Conservation (phyloP, 2,888 invertebrate species). For the Vanessa cardui region DNA sequence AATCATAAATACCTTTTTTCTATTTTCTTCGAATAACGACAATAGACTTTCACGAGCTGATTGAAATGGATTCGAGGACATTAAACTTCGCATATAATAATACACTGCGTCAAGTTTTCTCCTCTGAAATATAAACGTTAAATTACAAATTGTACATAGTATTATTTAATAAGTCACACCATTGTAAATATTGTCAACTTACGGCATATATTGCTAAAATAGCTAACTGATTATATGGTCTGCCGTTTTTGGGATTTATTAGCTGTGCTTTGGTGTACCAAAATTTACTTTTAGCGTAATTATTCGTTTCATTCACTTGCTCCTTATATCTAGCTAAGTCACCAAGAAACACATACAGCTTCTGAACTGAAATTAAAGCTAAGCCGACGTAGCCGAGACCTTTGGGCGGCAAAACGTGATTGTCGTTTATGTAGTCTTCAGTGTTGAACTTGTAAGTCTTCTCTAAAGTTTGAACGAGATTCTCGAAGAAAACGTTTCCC, state of each 20-base stretch:
- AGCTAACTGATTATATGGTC: constrained; percentile 97
- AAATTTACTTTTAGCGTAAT: constrained; percentile 88
- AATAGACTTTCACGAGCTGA: constrained; percentile 95
- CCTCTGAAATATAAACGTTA: constrained; percentile 84
- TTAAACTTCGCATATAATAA: constrained; percentile 96
- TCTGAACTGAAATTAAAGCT: constrained; percentile 93
- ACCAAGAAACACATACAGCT: constrained; percentile 93
- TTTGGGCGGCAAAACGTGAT: constrained; percentile 83
- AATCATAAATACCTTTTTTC: constrained; percentile 87
- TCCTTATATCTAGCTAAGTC: constrained; percentile 96
- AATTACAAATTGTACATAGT: not conserved
- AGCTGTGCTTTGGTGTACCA: constrained; percentile 97
- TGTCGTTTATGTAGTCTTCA: constrained; percentile 83
- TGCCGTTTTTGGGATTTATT: constrained; percentile 96
- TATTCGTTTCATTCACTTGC: constrained; percentile 90
- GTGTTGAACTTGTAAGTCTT: constrained; percentile 88
- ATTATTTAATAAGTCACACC: not conserved
- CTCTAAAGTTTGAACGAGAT: constrained; percentile 88
- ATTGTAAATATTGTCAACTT: constrained; percentile 59
- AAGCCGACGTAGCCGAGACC: constrained; percentile 86
- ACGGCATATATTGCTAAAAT: constrained; percentile 92
- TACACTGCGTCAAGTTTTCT: constrained; percentile 98
- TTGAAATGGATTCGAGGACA: constrained; percentile 96
- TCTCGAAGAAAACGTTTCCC: constrained; percentile 90
- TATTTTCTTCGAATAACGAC: constrained; percentile 94